Conservation (phyloP, 2,113 vertebrate genomes). For the Odocoileus virginianus region DNA sequence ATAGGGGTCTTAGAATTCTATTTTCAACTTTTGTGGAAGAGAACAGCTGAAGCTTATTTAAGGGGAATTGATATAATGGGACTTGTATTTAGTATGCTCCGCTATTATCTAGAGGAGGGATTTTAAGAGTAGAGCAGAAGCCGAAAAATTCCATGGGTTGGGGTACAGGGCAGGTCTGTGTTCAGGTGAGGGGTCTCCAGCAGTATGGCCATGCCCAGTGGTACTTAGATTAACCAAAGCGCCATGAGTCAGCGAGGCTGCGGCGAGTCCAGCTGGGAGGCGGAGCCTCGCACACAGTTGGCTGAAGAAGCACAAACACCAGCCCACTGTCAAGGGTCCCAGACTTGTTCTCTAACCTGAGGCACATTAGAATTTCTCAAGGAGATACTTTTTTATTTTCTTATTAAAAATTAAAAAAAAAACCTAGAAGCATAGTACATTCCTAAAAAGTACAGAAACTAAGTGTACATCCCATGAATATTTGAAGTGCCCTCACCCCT, state of each 20-base stretch:
- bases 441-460: neutral
- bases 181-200: neutral
- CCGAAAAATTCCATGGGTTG: neutral
- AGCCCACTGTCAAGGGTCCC: neutral
- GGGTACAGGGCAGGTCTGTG: neutral
- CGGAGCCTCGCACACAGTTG: rapidly evolving
- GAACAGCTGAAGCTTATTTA: neutral
- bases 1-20: neutral
- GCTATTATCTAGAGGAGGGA: neutral
- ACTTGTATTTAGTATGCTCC: neutral
- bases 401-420: neutral
- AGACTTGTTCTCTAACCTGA: neutral
- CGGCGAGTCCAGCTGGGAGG: too few species aligned
- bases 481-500: neutral
- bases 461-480: neutral
- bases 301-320: neutral
- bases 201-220: neutral
- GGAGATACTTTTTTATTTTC: neutral
- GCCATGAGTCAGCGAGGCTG: rapidly evolving
- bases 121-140: neutral
- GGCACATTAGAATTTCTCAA: neutral
- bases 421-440: neutral
- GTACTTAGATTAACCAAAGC: neutral
- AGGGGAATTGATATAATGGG: neutral
- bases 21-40: neutral